phyloP scores from a whole-genome alignment of 2,113 vertebrate species.

The Corythaixoides concolor region DNA sequence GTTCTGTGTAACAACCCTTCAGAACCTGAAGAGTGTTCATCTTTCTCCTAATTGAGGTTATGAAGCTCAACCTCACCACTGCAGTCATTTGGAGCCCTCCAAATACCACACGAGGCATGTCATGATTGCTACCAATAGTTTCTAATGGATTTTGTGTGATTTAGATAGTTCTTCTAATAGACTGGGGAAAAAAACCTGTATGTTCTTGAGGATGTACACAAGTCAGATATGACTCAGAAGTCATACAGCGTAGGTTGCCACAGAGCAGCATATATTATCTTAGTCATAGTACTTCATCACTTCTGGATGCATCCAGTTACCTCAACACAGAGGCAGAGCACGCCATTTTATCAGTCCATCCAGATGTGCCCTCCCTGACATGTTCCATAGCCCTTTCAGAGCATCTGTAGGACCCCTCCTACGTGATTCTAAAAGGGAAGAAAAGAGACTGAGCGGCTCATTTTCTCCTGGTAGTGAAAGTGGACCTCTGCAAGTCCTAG shows the following conservation, averaged over 20 bases:
- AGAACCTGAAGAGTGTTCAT: neutral
- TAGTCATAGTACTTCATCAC: neutral
- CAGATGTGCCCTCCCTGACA: neutral
- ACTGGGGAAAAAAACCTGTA: neutral
- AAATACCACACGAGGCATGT: neutral
- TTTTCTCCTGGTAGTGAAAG: neutral
- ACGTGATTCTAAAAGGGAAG: neutral
- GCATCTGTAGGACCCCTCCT: neutral
- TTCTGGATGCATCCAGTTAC: neutral
- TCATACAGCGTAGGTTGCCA: neutral
- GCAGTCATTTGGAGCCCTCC: neutral
- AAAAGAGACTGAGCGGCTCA: neutral
- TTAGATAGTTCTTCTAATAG: neutral
- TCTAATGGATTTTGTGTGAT: neutral
- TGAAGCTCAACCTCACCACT: neutral
- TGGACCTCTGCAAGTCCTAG: neutral
- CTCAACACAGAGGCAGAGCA: neutral
- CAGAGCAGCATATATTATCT: neutral
- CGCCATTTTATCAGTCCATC: neutral
- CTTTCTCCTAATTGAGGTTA: neutral
- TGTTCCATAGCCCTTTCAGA: rapidly evolving
- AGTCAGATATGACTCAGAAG: neutral
- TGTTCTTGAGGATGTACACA: neutral
- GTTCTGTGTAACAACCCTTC: neutral
- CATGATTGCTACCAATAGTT: neutral